phyloP scores from a whole-genome alignment of 2,797 vertebrate genomes.

The Coendou prehensilis region DNA sequence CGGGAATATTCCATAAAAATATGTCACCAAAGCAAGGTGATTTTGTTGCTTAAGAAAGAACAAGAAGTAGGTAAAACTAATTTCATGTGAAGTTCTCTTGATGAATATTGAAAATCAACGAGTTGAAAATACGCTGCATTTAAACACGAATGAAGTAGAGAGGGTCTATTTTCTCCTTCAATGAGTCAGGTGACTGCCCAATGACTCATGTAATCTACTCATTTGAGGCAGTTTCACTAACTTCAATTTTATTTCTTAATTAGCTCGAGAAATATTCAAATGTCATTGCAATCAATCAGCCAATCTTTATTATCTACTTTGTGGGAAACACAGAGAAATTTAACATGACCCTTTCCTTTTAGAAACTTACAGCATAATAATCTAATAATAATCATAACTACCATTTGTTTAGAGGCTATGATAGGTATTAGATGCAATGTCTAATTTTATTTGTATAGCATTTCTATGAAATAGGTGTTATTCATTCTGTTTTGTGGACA shows the following conservation, averaged over 20 bases:
- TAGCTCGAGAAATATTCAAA: constrained; percentile 56
- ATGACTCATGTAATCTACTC: constrained; percentile 45
- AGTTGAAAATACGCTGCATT: not conserved
- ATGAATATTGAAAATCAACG: not conserved
- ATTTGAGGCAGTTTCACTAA: not conserved
- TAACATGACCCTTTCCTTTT: not conserved
- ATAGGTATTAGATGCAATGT: not conserved
- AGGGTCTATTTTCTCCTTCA: constrained; percentile 19
- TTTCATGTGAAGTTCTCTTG: not conserved
- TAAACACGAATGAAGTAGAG: not conserved
- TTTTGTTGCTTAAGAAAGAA: constrained; percentile 43
- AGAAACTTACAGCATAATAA: not conserved
- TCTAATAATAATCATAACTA: not conserved
- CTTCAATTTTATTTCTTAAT: constrained; percentile 62
- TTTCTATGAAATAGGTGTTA: not conserved
- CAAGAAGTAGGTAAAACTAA: constrained; percentile 16
- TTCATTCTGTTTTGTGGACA: not conserved
- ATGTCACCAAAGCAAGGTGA: not conserved
- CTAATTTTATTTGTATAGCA: constrained; percentile 5
- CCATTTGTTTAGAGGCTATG: not conserved
- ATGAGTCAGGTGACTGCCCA: not conserved
- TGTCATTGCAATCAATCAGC: not conserved
- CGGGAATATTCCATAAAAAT: constrained; percentile 8
- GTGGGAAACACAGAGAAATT: not conserved
- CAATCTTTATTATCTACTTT: not conserved